Percentiles rank a stretch among this genome's conserved stretches.
phyloP scores from a whole-genome alignment of 2,113 vertebrate genomes.

The Anarrhichthys ocellatus region DNA sequence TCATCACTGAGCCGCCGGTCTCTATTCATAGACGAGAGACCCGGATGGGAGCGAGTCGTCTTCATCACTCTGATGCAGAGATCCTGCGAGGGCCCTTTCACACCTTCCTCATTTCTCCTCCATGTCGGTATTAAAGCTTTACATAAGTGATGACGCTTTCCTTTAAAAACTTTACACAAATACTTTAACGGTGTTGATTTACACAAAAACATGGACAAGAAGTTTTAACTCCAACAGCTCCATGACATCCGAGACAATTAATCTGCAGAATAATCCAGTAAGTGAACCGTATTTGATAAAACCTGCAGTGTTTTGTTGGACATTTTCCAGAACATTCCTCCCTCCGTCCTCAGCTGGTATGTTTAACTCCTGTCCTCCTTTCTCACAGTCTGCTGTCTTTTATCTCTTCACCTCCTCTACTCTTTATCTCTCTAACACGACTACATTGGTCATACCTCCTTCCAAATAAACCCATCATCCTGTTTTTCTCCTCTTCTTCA shows the following conservation, averaged over 20 bases:
- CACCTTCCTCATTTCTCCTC: not conserved
- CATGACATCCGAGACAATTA: not conserved
- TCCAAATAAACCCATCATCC: not conserved
- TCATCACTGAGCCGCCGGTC: too few species aligned
- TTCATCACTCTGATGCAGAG: too few species aligned
- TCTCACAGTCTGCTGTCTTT: not conserved
- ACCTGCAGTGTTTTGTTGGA: slow-evolving; percentile 2
- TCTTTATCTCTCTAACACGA: not conserved
- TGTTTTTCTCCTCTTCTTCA: not conserved
- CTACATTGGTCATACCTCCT: not conserved
- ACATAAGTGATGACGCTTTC: too few species aligned
- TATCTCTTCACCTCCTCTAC: slow-evolving; percentile 1
- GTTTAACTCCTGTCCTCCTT: slow-evolving; percentile 40
- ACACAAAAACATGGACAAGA: not conserved
- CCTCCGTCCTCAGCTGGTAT: slow-evolving; percentile 14
- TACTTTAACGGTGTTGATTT: too few species aligned
- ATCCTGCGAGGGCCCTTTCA: too few species aligned
- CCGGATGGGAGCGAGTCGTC: too few species aligned
- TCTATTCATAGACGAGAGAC: too few species aligned
- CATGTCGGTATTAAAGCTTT: not conserved
- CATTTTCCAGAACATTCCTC: slow-evolving; percentile 68
- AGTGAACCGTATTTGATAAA: not conserved
- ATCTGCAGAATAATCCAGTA: not conserved
- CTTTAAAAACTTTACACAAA: too few species aligned
- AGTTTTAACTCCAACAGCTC: not conserved